phyloP scores from a whole-genome alignment of 2,113 vertebrate genomes.

The Microtus oregoni region DNA sequence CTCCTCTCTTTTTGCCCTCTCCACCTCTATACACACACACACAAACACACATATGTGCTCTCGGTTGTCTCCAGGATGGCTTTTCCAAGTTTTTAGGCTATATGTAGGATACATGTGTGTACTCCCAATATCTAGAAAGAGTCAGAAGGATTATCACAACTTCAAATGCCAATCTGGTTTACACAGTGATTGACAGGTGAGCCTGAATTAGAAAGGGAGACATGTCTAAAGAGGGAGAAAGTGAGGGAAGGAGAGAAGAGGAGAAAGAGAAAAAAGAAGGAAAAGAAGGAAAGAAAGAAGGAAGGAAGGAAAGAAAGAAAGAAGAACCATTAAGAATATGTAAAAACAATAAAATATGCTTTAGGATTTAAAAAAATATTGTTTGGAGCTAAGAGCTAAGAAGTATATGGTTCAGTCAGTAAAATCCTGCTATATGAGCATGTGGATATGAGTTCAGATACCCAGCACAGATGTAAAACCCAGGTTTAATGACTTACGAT shows the following conservation, averaged over 20 bases:
- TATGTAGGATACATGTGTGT: not conserved
- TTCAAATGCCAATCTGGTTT: not conserved
- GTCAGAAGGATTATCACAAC: not conserved
- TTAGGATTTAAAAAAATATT: not conserved
- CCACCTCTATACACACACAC: not conserved
- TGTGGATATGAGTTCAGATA: not conserved
- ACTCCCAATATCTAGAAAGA: not conserved
- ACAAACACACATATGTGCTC: not conserved
- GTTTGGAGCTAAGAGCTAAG: not conserved
- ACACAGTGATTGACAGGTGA: not conserved
- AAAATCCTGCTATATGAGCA: not conserved
- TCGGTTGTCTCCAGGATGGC: not conserved
- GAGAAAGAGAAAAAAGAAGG: rapidly evolving
- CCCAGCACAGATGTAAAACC: not conserved
- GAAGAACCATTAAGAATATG: not conserved
- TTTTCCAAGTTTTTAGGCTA: not conserved
- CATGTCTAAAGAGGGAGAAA: not conserved
- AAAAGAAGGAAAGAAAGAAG: rapidly evolving
- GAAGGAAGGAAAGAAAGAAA: not conserved
- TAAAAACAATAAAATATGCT: not conserved
- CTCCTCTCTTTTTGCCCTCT: too few species aligned
- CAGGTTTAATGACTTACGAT: too few species aligned
- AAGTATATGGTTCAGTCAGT: not conserved
- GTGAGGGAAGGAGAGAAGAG: not conserved
- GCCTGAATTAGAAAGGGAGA: not conserved